Percentiles rank a stretch among this genome's conserved stretches.
Conservation (phyloP, 1,140 invertebrate species). For the Drosophila trapezifrons region DNA sequence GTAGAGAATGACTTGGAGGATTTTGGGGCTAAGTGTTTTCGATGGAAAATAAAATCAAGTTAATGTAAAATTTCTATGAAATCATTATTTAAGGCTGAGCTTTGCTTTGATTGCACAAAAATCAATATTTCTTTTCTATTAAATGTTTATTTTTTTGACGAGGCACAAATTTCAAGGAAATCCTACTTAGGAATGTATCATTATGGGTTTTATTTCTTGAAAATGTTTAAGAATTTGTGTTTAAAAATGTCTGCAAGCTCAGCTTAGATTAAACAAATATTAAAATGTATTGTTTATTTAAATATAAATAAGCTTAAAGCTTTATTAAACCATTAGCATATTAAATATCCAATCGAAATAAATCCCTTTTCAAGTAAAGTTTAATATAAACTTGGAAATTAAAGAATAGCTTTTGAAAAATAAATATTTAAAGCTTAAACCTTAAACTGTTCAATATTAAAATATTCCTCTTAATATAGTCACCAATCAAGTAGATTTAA, state of each 20-base stretch:
- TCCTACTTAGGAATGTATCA: no score
- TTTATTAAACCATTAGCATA: no score
- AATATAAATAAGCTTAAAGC: no score
- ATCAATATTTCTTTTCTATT: constrained; percentile 4
- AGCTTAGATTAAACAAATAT: no score
- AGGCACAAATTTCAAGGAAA: not conserved
- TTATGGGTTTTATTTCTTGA: not conserved
- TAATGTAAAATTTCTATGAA: constrained; percentile 10
- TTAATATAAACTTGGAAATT: no score
- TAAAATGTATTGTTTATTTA: no score
- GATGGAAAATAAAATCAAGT: constrained; percentile 1
- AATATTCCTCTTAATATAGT: not conserved
- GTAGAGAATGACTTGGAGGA: constrained; percentile 1
- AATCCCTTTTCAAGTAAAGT: no score
- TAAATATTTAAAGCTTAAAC: not conserved
- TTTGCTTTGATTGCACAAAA: constrained; percentile 18
- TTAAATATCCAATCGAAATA: no score
- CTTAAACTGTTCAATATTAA: not conserved
- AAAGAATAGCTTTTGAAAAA: no score
- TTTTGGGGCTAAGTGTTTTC: constrained; percentile 15
- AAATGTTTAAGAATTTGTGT: not conserved
- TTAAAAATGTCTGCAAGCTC: not conserved
- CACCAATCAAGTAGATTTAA: not conserved
- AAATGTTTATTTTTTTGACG: not conserved
- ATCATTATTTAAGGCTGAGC: not conserved